phyloP scores from a whole-genome alignment of 2,888 invertebrate species.

The Cyclophora albipunctata region DNA sequence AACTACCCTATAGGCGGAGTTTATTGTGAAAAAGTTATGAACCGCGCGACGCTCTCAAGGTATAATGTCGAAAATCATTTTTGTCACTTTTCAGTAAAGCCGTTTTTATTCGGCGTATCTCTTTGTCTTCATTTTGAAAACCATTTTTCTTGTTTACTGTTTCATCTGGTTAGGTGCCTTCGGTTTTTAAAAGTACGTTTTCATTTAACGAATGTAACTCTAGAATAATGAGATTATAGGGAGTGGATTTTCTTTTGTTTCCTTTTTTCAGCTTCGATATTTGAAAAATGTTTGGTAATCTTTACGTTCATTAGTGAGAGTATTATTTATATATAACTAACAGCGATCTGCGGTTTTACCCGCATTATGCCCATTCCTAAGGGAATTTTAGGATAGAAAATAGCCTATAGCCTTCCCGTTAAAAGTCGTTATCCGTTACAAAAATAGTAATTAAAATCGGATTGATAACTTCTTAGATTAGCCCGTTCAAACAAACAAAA shows the following conservation, averaged over 20 bases:
- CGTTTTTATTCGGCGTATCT: slow-evolving; percentile 34
- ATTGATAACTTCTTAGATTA: too few species aligned
- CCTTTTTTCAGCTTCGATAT: slow-evolving; percentile 1
- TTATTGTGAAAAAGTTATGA: slow-evolving; percentile 34
- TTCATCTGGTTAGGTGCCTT: slow-evolving; percentile 31
- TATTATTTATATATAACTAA: too few species aligned
- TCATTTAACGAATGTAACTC: slow-evolving; percentile 14
- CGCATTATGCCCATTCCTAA: too few species aligned
- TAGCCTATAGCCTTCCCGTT: too few species aligned
- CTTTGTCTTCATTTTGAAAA: slow-evolving; percentile 55
- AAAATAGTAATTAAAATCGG: too few species aligned
- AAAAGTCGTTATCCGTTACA: too few species aligned
- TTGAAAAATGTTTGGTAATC: too few species aligned
- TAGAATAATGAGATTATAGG: slow-evolving; percentile 12
- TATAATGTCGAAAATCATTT: slow-evolving; percentile 45
- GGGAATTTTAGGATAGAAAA: too few species aligned
- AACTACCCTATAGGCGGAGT: slow-evolving; percentile 12
- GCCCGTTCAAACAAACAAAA: too few species aligned
- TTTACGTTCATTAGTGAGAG: too few species aligned
- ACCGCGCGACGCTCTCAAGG: slow-evolving; percentile 12
- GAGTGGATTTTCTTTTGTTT: slow-evolving; percentile 1
- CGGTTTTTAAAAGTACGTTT: slow-evolving; percentile 18
- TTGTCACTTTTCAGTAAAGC: slow-evolving; percentile 32
- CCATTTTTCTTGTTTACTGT: slow-evolving; percentile 58
- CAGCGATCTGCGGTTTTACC: too few species aligned